Percentiles rank a stretch among this genome's conserved stretches.
Evolutionary conservation across 2,113 vertebrate species (phyloP).

Genomic region (Enhydra lutris): DNA sequence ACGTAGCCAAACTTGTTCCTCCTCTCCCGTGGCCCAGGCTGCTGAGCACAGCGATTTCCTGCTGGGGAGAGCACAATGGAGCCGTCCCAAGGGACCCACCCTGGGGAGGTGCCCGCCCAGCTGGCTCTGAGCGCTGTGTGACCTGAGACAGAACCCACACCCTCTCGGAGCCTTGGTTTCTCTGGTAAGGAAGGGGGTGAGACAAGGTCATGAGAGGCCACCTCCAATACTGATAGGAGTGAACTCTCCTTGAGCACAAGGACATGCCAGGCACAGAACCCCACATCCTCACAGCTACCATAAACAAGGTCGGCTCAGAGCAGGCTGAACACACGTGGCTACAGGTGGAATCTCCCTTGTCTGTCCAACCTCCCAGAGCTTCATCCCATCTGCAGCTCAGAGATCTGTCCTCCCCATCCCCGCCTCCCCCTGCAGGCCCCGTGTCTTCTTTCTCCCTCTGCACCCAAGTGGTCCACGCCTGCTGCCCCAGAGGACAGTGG

Average conservation of each 20-base stretch:
- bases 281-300: rapidly evolving
- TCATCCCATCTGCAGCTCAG: not conserved
- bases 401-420: too few relatives aligned
- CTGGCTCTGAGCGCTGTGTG: not conserved
- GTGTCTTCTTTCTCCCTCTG: too few relatives aligned
- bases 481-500: not conserved
- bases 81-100: constrained; percentile 53
- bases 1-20: constrained; percentile 70
- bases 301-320: not conserved
- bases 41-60: constrained; percentile 77
- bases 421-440: rapidly evolving
- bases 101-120: constrained; percentile 43
- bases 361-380: not conserved
- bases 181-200: constrained; percentile 27
- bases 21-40: constrained; percentile 34
- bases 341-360: not conserved
- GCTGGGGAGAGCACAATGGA: constrained; percentile 55
- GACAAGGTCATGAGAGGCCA: not conserved
- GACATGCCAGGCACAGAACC: rapidly evolving
- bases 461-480: not conserved
- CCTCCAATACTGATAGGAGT: not conserved
- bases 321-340: not conserved
- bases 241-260: not conserved
- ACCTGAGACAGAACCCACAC: constrained; percentile 38
- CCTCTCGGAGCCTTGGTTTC: constrained; percentile 53